Evolutionary conservation across 2,888 invertebrate genomes (phyloP), one percentile per base, ranked within the genome.

Genomic region (Diogma glabrata): DNA sequence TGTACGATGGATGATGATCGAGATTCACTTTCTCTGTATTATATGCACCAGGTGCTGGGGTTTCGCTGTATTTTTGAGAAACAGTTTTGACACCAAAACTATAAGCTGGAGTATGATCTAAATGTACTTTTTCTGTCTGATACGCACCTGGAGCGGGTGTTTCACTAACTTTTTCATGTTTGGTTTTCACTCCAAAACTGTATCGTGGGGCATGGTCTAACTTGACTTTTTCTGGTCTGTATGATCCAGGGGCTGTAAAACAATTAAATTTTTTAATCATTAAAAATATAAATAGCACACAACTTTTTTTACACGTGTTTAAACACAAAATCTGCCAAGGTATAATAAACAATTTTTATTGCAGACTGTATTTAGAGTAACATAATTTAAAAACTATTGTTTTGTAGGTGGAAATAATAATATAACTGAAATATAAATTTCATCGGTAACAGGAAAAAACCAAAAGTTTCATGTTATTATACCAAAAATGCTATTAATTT

Each of bases 111-210:
- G 74, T 72, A 38, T 72, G 69, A 40, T 74, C 73, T n/a, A 72
- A 68, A 23, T 75, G 62, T 1, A n/a, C 19, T 45, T 75, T 76
- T 54, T 80, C 79, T 22, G 77, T 71, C 60, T 71, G 72, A 54
- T 75, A 73, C 14, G 71, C 70, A 57, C 66, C 67, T 60, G 78
- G 78, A 54, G 65, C 67, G 49, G 81, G 81, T 19, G 74, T 75
- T 50, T 75, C 71, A 57, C 66, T 69, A 50, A 74, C 71, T 63
- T 76, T 77, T 20, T 69, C 72, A 26, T 63, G 57, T 26, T 70
- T 67, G 2, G 75, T 73, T 67, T 77, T 79, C 17, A 74, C 68
- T 53, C 77, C 74, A 49, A 83, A 79, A 40, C 76, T 76, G 61
- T 73, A 82, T 59, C 76, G 76, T 22, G 82, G 82, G 46, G 78